Evolutionary conservation across 2,888 invertebrate genomes (phyloP), one percentile per base, ranked within the genome.

Genomic region (Agonopterix heracliana): DNA sequence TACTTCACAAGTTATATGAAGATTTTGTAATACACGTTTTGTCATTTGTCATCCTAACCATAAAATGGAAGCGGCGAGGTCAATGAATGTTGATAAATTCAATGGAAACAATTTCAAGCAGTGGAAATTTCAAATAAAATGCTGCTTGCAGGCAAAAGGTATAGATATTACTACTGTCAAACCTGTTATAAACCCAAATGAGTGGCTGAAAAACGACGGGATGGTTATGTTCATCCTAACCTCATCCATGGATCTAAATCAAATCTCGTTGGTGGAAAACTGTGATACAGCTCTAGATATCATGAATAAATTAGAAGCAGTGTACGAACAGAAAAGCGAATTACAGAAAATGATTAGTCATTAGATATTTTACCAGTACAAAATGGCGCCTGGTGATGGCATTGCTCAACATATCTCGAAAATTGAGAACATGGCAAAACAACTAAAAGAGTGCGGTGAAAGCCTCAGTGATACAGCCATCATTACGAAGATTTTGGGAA

Each of bases 401-500:
- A 42, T 64, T 1, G 63, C 64, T 5, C 60, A 64, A 49, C 60
- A 64, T 40, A 53, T 64, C 0, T 51, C 58, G 0, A 63, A 59
- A 41, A 57, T 61, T 0, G 62, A 62, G 55, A 56, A 1, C 0
- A 45, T 66, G 10, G 63, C 63, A 0, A 54, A 64, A 43, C 59
- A 61, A 40, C 14, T 63, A 0, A 56, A 52, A 48, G 62, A 68
- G 43, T 58, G 48, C 49, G 65, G 64, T 9, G 63, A 66, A 45
- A 45, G 2, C 9, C 36, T 65, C 1, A 65, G 66, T 60, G 60
- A 66, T 1, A 63, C 45, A 8, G 63, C 60, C 1, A 44, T 66
- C 0, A 66, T 64, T 0, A 64, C 65, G 9, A 66, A 66, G 51
- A 65, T 64, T 53, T n/a, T 66, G 5, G 48, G 62, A 10, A 62